phyloP scores from a whole-genome alignment of 2,888 invertebrate species.

The Drosophila helvetica region DNA sequence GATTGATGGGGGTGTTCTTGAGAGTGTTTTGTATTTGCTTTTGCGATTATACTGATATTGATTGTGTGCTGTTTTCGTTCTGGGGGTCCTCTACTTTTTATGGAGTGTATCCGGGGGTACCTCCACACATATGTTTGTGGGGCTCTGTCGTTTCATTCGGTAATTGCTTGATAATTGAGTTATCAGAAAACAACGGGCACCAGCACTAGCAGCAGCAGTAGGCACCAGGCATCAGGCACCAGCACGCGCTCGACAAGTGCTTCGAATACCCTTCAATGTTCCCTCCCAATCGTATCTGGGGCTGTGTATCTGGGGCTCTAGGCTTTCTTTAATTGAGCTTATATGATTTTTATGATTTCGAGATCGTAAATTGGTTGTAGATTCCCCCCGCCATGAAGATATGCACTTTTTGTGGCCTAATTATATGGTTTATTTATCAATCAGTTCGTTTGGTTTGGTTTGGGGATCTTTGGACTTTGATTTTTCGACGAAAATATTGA shows the following conservation, averaged over 20 bases:
- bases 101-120: neutral
- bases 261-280: constrained; percentile 1
- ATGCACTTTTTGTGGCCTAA: neutral
- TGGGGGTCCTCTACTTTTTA: neutral
- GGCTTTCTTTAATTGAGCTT: constrained; percentile 43
- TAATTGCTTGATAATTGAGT: constrained; percentile 75
- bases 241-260: constrained; percentile 64
- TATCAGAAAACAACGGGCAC: constrained; percentile 62
- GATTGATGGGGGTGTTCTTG: constrained; percentile 13
- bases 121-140: neutral
- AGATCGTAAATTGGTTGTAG: neutral
- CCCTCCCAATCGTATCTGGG: neutral
- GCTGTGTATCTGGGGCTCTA: neutral
- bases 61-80: constrained; percentile 33
- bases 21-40: constrained; percentile 43
- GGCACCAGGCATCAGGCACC: constrained; percentile 23
- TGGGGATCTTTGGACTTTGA: too few species aligned
- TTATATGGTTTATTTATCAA: too few species aligned
- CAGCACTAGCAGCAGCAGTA: too few species aligned
- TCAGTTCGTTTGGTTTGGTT: too few species aligned
- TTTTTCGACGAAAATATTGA: too few species aligned
- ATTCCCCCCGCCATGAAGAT: neutral
- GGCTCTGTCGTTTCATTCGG: constrained; percentile 47
- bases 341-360: constrained; percentile 1
- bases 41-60: constrained; percentile 58